These are phyloP conservation scores for Meda fulgida DNA, from an alignment of 2,797 vertebrate species.

Conservation along the genomic window DNA sequence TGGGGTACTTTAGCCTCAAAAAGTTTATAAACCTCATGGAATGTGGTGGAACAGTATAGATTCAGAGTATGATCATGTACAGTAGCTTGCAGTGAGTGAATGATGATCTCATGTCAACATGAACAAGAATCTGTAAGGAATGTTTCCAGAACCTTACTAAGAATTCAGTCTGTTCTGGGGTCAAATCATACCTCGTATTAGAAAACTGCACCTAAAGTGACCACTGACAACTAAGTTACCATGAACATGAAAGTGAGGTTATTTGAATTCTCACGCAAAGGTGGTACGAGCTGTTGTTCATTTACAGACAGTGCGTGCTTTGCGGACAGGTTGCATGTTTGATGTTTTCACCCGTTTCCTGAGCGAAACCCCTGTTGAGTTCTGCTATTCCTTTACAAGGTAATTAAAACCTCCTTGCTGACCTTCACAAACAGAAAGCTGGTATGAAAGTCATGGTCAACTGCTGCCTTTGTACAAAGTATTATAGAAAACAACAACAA, in stretches of 20 bases:
- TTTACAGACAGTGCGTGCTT: slow-evolving; percentile 46
- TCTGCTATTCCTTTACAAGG: slow-evolving; percentile 55
- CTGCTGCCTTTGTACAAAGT: slow-evolving; percentile 81
- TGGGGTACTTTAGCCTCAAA: neutral
- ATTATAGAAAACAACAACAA: slow-evolving; percentile 80
- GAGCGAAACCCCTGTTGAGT: slow-evolving; percentile 61
- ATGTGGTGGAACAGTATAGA: neutral
- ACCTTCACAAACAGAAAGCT: slow-evolving; percentile 61
- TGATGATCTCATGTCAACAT: neutral
- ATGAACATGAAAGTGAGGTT: slow-evolving; percentile 24
- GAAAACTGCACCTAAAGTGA: neutral
- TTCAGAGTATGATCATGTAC: neutral
- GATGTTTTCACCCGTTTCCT: slow-evolving; percentile 77
- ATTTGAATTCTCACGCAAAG: slow-evolving; percentile 24
- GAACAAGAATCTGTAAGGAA: neutral
- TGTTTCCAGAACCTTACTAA: neutral
- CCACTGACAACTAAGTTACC: slow-evolving; percentile 11
- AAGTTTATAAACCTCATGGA: neutral
- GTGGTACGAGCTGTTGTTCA: slow-evolving; percentile 17
- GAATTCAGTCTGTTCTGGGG: neutral
- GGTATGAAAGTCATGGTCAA: slow-evolving; percentile 86
- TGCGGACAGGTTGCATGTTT: slow-evolving; percentile 71
- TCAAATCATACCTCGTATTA: neutral
- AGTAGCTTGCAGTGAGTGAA: neutral
- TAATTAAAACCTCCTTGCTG: slow-evolving; percentile 64